Conservation (phyloP, 2,797 vertebrate species). For the Enteromius viviparus region DNA sequence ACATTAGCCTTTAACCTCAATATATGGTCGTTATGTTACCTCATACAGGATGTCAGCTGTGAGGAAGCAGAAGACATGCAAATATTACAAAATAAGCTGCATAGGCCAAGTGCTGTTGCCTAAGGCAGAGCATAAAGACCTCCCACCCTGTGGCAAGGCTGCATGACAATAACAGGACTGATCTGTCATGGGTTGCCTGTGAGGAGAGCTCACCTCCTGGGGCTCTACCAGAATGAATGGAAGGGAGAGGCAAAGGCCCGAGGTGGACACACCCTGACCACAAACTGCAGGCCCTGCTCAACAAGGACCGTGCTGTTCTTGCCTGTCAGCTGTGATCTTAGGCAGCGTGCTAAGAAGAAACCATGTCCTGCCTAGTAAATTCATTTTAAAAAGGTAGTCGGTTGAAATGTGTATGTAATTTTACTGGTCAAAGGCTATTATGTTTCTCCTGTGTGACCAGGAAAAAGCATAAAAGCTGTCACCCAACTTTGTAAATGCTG, state of each 20-base stretch:
- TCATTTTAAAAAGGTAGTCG: constrained; percentile 5
- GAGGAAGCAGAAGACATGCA: constrained; percentile 17
- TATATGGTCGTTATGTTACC: not conserved
- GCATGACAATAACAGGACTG: constrained; percentile 36
- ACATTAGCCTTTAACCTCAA: not conserved
- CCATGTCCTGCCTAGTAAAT: not conserved
- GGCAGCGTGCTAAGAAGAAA: constrained; percentile 8
- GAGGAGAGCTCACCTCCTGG: constrained; percentile 29
- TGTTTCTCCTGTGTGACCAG: constrained; percentile 1
- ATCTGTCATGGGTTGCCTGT: constrained; percentile 9
- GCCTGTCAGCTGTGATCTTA: constrained; percentile 28
- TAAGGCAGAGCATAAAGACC: constrained; percentile 4
- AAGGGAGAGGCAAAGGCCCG: constrained; percentile 18
- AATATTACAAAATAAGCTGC: constrained; percentile 27
- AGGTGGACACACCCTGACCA: constrained; percentile 24
- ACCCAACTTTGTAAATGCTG: constrained; percentile 27
- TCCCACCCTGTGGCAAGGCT: constrained; percentile 29
- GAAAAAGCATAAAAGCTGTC: constrained; percentile 32
- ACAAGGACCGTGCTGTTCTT: not conserved
- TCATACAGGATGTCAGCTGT: not conserved
- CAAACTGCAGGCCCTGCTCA: constrained; percentile 17
- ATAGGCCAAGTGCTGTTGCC: constrained; percentile 16
- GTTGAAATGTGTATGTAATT: constrained; percentile 22
- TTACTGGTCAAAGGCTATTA: constrained; percentile 13
- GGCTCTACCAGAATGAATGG: constrained; percentile 22